phyloP scores from a whole-genome alignment of 2,888 invertebrate genomes.

The Noctua janthe region DNA sequence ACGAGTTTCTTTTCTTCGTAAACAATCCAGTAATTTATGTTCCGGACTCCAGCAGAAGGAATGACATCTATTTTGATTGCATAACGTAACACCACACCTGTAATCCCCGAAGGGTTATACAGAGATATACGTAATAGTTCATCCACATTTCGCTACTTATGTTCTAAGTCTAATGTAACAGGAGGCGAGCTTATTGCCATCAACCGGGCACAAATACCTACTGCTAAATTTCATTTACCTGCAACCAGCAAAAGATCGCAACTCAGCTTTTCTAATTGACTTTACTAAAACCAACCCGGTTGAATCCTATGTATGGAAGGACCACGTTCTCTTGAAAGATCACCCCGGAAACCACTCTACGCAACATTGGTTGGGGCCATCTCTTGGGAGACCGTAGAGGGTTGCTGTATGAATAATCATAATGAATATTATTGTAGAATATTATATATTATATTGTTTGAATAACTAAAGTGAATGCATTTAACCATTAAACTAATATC shows the following conservation, averaged over 20 bases:
- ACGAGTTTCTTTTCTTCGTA: slow-evolving; percentile 33
- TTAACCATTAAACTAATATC: background rate
- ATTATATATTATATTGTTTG: background rate
- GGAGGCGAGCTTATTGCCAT: too few species aligned
- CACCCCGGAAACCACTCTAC: background rate
- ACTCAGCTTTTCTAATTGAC: background rate
- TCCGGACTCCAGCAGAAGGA: background rate
- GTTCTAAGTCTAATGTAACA: background rate
- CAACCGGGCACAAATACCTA: background rate
- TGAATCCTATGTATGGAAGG: background rate
- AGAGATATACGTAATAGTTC: background rate
- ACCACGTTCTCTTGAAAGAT: background rate
- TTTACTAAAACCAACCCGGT: background rate
- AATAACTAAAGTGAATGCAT: slow-evolving; percentile 6
- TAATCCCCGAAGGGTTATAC: background rate
- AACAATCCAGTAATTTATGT: slow-evolving; percentile 15
- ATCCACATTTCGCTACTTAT: background rate
- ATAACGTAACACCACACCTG: background rate
- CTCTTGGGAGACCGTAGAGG: background rate
- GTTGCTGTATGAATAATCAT: background rate
- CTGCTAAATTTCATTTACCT: background rate
- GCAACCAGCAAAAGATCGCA: background rate
- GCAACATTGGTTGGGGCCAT: background rate
- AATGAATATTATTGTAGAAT: too few species aligned
- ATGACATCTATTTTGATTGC: slow-evolving; percentile 5